These are phyloP conservation scores for Lepilemur septentrionalis DNA, from an alignment of 2,797 vertebrate species.

Conservation along the genomic window DNA sequence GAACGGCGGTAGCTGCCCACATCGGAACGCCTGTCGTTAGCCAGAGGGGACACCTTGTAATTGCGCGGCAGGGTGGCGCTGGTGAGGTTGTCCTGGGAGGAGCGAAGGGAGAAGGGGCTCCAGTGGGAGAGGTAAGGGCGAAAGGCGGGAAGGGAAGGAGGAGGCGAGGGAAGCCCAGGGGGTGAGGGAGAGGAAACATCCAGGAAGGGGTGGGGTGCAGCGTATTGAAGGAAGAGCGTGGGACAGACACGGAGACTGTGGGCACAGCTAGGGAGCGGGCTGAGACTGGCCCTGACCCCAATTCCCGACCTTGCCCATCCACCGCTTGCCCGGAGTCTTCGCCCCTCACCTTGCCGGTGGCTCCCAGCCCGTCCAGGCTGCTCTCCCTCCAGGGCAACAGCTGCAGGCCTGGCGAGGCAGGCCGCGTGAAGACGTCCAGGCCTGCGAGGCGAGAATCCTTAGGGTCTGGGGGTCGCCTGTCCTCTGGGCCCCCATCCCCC, in stretches of 20 bases:
- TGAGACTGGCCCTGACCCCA: background rate
- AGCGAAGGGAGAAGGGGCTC: background rate
- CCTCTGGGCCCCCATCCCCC: rapidly evolving
- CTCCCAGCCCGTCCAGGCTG: conserved; percentile 88
- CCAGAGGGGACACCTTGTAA: conserved; percentile 81
- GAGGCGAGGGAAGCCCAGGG: background rate
- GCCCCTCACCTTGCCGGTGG: conserved; percentile 77
- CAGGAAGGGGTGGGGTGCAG: background rate
- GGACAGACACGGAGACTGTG: no score
- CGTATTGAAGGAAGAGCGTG: background rate
- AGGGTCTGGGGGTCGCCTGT: background rate
- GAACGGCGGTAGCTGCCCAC: conserved; percentile 75
- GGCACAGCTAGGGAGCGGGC: background rate
- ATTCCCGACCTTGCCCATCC: background rate
- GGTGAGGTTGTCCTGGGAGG: conserved; percentile 75
- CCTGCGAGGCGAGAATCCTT: conserved; percentile 43
- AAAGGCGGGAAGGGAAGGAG: background rate
- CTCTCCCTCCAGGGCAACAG: conserved; percentile 91
- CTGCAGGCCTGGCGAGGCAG: conserved; percentile 82
- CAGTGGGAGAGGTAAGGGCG: background rate
- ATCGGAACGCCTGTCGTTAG: conserved; percentile 75
- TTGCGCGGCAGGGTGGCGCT: conserved; percentile 81
- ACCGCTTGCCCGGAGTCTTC: background rate
- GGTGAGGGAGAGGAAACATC: background rate
- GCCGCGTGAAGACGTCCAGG: conserved; percentile 71